phyloP scores from a whole-genome alignment of 2,113 vertebrate genomes.

The Onychorhynchus coronatus region DNA sequence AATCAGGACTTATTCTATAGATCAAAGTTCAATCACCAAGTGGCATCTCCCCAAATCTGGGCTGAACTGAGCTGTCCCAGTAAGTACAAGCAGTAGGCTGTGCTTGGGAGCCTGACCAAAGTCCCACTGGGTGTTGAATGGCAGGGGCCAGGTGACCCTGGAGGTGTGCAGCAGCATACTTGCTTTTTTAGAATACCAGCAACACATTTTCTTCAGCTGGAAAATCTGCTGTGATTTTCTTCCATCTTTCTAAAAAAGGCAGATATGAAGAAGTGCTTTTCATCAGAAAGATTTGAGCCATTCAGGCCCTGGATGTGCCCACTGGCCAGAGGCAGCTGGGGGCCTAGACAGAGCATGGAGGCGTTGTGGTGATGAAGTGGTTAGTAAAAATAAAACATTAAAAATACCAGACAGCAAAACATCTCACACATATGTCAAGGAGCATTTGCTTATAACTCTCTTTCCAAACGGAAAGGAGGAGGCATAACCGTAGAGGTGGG shows the following conservation, averaged over 20 bases:
- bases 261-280: not conserved
- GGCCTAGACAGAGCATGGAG: not conserved
- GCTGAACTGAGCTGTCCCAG: not conserved
- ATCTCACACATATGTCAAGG: not conserved
- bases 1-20: not conserved
- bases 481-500: not conserved
- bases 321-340: not conserved
- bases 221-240: not conserved
- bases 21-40: not conserved
- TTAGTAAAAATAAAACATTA: not conserved
- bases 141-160: not conserved
- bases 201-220: not conserved
- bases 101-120: not conserved
- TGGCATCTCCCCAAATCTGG: not conserved
- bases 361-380: not conserved
- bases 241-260: not conserved
- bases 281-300: not conserved
- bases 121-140: not conserved
- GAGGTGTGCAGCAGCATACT: not conserved
- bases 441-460: not conserved
- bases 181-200: not conserved
- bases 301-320: not conserved
- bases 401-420: not conserved
- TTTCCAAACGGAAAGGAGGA: not conserved
- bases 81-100: not conserved